Conservation (phyloP, 2,888 invertebrate species). For the Ceratothoa steindachneri region DNA sequence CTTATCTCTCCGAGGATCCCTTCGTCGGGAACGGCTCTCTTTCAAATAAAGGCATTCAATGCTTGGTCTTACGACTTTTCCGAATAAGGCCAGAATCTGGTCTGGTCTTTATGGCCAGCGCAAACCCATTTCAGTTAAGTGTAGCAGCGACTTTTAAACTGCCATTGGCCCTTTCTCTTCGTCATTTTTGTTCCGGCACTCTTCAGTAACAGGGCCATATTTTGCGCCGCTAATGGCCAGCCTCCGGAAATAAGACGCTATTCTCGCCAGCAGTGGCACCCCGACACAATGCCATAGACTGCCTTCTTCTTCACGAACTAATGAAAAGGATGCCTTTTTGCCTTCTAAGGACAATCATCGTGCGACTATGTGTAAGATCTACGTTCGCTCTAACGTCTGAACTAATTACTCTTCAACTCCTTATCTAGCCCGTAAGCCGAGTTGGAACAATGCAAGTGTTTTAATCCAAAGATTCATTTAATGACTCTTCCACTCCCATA, state of each 20-base stretch:
- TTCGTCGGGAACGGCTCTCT: not conserved
- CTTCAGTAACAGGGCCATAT: constrained; percentile 43
- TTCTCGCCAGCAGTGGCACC: constrained; percentile 37
- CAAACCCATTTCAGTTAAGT: constrained; percentile 45
- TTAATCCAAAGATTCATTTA: constrained; percentile 45
- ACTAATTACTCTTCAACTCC: constrained; percentile 38
- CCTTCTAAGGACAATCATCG: constrained; percentile 37
- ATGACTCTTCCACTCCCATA: constrained; percentile 37
- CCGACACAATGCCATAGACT: constrained; percentile 35
- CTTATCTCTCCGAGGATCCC: not conserved
- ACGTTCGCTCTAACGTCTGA: constrained; percentile 18
- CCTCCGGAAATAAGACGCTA: constrained; percentile 43
- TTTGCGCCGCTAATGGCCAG: constrained; percentile 40
- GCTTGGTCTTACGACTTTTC: constrained; percentile 12
- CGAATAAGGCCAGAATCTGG: constrained; percentile 30
- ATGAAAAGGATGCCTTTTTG: not conserved
- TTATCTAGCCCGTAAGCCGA: constrained; percentile 41
- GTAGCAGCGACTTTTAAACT: constrained; percentile 25
- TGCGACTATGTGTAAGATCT: constrained; percentile 40
- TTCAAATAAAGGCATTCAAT: constrained; percentile 12
- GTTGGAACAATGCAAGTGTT: constrained; percentile 39
- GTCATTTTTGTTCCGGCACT: constrained; percentile 39
- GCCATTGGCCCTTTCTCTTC: constrained; percentile 12
- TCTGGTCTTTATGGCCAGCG: constrained; percentile 37
- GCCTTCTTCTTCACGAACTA: constrained; percentile 11